Percentiles rank a stretch among this genome's conserved stretches.
Conservation (phyloP, 2,888 invertebrate genomes). For the Pachycephus smyrnensis region DNA sequence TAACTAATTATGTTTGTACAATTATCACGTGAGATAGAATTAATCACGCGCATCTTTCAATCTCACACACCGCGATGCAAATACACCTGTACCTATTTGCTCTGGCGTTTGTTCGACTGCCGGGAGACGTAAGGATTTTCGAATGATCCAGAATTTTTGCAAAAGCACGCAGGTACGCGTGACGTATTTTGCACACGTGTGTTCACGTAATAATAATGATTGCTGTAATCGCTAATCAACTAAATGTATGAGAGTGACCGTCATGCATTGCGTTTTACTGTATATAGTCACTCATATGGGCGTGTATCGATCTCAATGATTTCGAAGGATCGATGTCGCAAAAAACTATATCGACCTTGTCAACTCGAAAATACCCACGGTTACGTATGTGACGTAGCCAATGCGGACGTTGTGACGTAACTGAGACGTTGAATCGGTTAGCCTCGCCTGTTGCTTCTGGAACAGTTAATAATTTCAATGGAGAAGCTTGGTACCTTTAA, state of each 20-base stretch:
- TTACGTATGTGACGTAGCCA: not conserved
- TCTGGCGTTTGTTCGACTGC: not conserved
- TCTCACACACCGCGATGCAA: not conserved
- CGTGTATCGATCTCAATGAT: not conserved
- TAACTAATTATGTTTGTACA: not conserved
- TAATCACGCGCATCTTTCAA: not conserved
- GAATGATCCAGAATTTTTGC: not conserved
- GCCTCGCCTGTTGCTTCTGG: not conserved
- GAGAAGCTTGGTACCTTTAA: not conserved
- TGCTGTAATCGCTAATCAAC: too few species aligned
- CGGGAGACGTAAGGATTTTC: not conserved
- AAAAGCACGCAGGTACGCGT: not conserved
- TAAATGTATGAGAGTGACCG: too few species aligned
- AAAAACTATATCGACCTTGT: not conserved
- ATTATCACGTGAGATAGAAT: not conserved
- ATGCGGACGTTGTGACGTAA: slow-evolving; percentile 23
- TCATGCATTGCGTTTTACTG: too few species aligned
- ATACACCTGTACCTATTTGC: not conserved
- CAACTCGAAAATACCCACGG: not conserved
- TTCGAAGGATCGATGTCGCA: not conserved
- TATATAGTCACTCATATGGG: too few species aligned
- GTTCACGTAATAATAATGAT: too few species aligned
- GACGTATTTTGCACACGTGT: not conserved
- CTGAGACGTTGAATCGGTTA: slow-evolving; percentile 27
- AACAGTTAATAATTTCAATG: not conserved